Evolutionary conservation across 2,888 invertebrate genomes (phyloP), one percentile per base, ranked within the genome.

Genomic region (Myathropa florea): DNA sequence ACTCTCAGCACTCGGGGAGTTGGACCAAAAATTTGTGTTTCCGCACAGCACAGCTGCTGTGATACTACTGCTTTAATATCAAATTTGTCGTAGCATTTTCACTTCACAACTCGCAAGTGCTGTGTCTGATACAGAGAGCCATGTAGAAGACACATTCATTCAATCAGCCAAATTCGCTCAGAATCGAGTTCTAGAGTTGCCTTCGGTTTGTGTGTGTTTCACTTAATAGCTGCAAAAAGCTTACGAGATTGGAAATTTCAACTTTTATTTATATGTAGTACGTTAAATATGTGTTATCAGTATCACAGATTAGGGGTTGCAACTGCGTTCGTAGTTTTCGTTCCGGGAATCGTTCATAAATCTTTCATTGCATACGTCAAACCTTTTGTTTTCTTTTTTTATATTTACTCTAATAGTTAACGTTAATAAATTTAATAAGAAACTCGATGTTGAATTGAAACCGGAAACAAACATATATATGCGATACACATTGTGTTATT

Each of bases 61-160:
- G 68, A 85, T 65, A 83, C 86, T 83, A 86, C 86, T 83, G 85
- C 77, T 83, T 79, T 78, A 75, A 86, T 79, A 75, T 83, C 39
- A 71, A 83, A 79, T 67, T 77, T 86, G 65, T 75, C 83, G 78
- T 73, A 55, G 78, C 86, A 75, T 86, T 86, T 86, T 86, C 73
- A 79, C 83, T 86, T 86, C 78, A 83, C 83, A 71, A 86, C 83
- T 46, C 18, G 46, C 46, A 46, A 46, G 18, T 46, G 46, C 46
- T 83, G 83, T 83, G 83, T 83, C 82, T 83, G 83, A 78, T 83
- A 86, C 73, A 61, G 70, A 77, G 59, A 67, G 82, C n/a, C 57
- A 78, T 57, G 55, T 75, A 30, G 78, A 86, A 86, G 86, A 83
- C 67, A 86, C 82, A 78, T 71, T 79, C 82, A 65, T 75, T 75